Base-by-base conservation (phyloP, 1,140 invertebrate genomes). In the Ceratitis capitata region DNA sequence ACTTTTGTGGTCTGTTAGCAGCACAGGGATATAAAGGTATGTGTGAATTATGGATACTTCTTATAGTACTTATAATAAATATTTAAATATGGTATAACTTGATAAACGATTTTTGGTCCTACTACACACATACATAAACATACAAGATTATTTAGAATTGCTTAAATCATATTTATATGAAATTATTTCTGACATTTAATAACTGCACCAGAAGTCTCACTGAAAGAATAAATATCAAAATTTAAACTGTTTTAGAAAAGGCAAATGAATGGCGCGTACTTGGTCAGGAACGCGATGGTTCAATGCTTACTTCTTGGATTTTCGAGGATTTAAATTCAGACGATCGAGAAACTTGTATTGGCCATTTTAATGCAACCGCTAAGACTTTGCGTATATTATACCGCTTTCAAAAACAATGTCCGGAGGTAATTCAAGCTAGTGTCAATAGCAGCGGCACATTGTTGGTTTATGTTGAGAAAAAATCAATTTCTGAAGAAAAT, bases 371-470 rank as follows among this genome's bases (percentile, higher is more conserved):
- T 78, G 93, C 94, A 82, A 92, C 93, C 82, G 92, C 92, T 26
- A 95, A 95, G 88, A 89, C 90, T 42, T 90, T 95, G 26, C 89
- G 94, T 88, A 92, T 94, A 42, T 89, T 97, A 3, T 93, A 95
- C 88, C 93, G 93, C 29, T 78, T 78, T 78, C 96, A 96, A 90
- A 88, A 93, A 12, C 92, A 94, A 39, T 92, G 94, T 83, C 87
- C 86, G 94, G 29, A 96, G 95, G 89, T 96, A 42, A 94, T 96
- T 84, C 96, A 97, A 92, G 96, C 96, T n/a, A 95, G 95, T 10
- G 93, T 96, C 3, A 96, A 96, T 90, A 93, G 94, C 86, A 94
- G 92, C 86, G 93, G 93, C 51, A 95, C 94, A 9, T 89, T 96
- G 84, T 88, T 96, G 61, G 94, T 94, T n/a, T 96, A 94, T 90